phyloP scores from a whole-genome alignment of 2,113 vertebrate genomes.

The Perca schrenkii region DNA sequence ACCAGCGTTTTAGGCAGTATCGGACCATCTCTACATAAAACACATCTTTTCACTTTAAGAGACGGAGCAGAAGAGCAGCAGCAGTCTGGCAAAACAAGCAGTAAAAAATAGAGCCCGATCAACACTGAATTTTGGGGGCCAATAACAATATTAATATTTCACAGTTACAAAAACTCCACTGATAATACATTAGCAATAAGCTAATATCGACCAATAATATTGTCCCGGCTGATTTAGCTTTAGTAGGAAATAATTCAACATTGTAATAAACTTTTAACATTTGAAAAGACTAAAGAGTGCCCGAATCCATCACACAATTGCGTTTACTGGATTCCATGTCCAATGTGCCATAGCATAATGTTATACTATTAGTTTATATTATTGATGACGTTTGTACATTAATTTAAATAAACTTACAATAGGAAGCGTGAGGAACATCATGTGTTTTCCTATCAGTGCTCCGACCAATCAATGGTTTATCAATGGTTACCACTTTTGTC shows the following conservation, averaged over 20 bases:
- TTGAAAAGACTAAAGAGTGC: too few species aligned
- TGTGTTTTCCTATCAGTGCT: neutral
- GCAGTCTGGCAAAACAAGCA: neutral
- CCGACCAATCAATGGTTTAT: neutral
- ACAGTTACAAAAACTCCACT: too few species aligned
- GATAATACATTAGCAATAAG: too few species aligned
- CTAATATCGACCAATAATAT: neutral
- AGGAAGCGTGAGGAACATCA: neutral
- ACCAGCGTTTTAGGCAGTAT: too few species aligned
- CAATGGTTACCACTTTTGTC: neutral
- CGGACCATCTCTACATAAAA: too few species aligned
- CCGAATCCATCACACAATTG: neutral
- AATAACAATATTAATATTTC: too few species aligned
- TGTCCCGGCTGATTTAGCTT: neutral
- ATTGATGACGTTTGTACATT: neutral
- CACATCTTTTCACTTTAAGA: neutral
- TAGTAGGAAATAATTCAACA: neutral
- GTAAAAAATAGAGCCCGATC: neutral
- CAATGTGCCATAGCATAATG: neutral
- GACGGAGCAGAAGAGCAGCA: too few species aligned
- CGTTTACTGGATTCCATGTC: neutral
- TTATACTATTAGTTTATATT: too few species aligned
- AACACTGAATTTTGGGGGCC: neutral
- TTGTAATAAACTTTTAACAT: accelerated
- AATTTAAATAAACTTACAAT: neutral